A percentile compares a stretch with the other conserved stretches of the same genome.
phyloP scores from a whole-genome alignment of 2,888 invertebrate species.

The Coelinius sp. region DNA sequence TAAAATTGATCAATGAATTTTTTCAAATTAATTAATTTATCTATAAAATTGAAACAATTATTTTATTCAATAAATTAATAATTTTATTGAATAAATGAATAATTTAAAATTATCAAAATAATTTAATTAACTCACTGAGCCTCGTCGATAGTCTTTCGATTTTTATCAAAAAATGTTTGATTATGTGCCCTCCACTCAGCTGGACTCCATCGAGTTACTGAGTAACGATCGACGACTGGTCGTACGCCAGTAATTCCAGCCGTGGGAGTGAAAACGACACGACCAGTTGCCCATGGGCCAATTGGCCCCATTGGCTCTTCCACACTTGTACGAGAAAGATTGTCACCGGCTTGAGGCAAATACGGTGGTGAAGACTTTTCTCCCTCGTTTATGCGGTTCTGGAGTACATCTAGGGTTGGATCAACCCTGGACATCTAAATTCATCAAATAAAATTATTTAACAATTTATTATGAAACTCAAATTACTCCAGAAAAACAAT shows the following conservation, averaged over 20 bases:
- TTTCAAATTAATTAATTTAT: not conserved
- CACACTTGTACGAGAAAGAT: constrained; percentile 64
- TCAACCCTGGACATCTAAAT: constrained; percentile 15
- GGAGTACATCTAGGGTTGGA: constrained; percentile 42
- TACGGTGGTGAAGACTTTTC: constrained; percentile 71
- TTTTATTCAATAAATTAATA: too few relatives aligned
- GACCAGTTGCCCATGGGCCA: constrained; percentile 81
- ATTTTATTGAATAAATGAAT: too few relatives aligned
- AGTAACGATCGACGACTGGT: constrained; percentile 83
- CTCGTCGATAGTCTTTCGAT: constrained; percentile 73
- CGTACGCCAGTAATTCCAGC: constrained; percentile 81
- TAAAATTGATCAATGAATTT: not conserved
- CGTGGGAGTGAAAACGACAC: constrained; percentile 81
- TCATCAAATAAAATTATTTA: too few relatives aligned
- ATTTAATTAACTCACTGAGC: constrained; percentile 48
- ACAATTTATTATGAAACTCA: too few relatives aligned
- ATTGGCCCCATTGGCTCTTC: constrained; percentile 72
- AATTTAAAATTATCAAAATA: too few relatives aligned
- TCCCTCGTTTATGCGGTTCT: constrained; percentile 34
- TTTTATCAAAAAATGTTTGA: constrained; percentile 69
- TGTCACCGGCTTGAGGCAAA: constrained; percentile 74
- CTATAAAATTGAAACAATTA: too few relatives aligned
- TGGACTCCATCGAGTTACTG: constrained; percentile 80
- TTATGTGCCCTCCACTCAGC: constrained; percentile 78
- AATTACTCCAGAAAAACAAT: too few relatives aligned